Base-by-base conservation (phyloP, 2,797 vertebrate species). In the Lutra lutra region DNA sequence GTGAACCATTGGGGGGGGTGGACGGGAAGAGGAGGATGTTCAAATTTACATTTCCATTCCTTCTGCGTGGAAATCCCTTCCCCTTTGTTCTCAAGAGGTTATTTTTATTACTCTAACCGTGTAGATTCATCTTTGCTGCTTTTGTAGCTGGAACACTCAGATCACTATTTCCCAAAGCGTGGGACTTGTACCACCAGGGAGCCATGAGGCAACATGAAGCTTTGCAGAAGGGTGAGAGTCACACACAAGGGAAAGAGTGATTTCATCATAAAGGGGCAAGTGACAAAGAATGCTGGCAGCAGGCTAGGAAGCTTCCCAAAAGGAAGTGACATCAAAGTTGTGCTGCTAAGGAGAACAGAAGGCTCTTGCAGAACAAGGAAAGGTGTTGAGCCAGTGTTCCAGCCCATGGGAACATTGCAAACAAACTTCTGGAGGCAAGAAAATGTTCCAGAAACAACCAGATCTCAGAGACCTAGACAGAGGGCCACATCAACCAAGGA, bases 1-100 rank as follows among this genome's bases (percentile, higher is more conserved):
- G 86, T 78, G 89, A 89, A 75, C 23, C 6, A 84, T 78, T 62
- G 48, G 46, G 62, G 20, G 11, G 8, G 13, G 60, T 29, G 60
- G 27, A 29, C 9, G 1, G 20, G n/a, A 29, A 60, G 62, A 70
- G 60, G 62, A 95, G 88, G 23, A 87, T 68, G 35, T 54, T 93
- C 54, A 32, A 38, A 95, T 89, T 86, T 51, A 66, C 46, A 96
- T 93, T 93, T 79, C 56, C 7, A 70, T 68, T 89, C 79, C 51
- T 75, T 58, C 48, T 83, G 15, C 43, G 1, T 56, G 80, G 35
- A 89, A 90, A 96, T 56, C 51, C 32, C 56, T 84, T 93, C 77
- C 17, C 40, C 77, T 94, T 23, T 92, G 48, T 58, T 91, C 54
- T 86, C 21, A 29, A 32, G 46, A 94, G 6, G 9, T 13, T 32